Evolutionary conservation across 2,113 vertebrate species (phyloP).

Genomic region (Melozone crissalis): DNA sequence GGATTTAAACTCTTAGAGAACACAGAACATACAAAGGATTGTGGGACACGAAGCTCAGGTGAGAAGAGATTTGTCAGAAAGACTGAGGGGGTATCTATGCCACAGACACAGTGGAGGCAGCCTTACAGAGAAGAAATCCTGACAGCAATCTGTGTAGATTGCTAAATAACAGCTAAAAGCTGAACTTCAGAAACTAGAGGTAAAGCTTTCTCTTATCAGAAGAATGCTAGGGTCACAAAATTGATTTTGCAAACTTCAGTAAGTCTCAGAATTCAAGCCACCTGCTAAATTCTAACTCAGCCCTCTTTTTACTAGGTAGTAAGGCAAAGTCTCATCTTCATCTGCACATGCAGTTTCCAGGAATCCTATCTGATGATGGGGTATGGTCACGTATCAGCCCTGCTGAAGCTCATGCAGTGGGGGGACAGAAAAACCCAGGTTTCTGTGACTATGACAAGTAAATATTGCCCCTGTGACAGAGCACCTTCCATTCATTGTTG

Average conservation of each 20-base stretch:
- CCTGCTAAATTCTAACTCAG: neutral
- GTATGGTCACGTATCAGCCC: neutral
- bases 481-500: neutral
- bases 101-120: neutral
- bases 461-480: neutral
- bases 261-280: neutral
- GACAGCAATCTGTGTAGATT: neutral
- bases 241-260: neutral
- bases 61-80: neutral
- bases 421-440: neutral
- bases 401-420: neutral
- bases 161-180: neutral
- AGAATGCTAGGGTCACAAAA: neutral
- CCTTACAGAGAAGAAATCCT: neutral
- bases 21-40: neutral
- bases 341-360: neutral
- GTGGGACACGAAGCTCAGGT: neutral
- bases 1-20: neutral
- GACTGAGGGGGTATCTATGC: neutral
- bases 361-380: neutral
- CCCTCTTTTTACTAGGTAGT: neutral
- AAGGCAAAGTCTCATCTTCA: neutral
- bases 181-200: neutral
- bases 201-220: neutral
- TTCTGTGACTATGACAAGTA: neutral